phyloP scores from a whole-genome alignment of 2,797 vertebrate species.

The Neostethus bicornis region DNA sequence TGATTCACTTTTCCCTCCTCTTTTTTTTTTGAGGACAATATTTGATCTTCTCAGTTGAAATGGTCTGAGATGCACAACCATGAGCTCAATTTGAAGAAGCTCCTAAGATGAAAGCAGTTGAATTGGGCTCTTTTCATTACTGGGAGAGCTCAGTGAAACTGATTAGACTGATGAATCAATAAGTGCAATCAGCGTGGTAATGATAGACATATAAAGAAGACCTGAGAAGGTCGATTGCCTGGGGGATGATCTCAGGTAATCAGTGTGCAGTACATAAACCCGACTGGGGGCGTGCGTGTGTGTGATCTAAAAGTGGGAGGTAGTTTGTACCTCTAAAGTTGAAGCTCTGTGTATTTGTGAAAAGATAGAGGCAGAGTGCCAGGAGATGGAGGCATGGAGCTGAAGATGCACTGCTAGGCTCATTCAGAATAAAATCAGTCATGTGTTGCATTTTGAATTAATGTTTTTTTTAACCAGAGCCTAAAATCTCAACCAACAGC shows the following conservation, averaged over 20 bases:
- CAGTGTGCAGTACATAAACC: constrained; percentile 28
- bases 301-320: background rate
- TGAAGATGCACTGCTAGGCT: constrained; percentile 73
- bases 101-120: constrained; percentile 26
- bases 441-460: background rate
- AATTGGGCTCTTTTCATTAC: constrained; percentile 42
- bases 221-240: constrained; percentile 44
- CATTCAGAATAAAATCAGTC: constrained; percentile 60
- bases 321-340: constrained; percentile 20
- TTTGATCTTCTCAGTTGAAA: background rate
- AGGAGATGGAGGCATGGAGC: constrained; percentile 41
- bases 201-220: constrained; percentile 66
- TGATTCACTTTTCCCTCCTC: no score
- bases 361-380: background rate
- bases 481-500: background rate
- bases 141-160: constrained; percentile 32
- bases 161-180: constrained; percentile 72
- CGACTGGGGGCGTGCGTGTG: background rate
- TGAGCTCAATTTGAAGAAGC: constrained; percentile 7
- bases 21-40: background rate
- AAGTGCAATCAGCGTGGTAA: constrained; percentile 68
- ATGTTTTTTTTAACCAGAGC: constrained; percentile 18
- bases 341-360: constrained; percentile 7
- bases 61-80: constrained; percentile 1
- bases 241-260: constrained; percentile 43